Base-by-base conservation (phyloP, 2,888 invertebrate genomes). In the Drosophila kuntzei region DNA sequence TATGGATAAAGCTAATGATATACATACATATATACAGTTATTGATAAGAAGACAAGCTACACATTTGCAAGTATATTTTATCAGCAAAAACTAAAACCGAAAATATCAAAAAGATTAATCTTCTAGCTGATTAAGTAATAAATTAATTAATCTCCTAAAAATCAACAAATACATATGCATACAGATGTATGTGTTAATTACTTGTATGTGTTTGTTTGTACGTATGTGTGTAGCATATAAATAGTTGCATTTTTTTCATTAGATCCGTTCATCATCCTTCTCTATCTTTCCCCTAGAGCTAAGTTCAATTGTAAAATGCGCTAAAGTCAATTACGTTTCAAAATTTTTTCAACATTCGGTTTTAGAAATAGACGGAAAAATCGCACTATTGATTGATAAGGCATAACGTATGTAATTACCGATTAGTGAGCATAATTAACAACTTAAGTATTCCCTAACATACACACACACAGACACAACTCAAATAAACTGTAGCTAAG, bases 301-400 rank as follows among this genome's bases (percentile, higher is more conserved):
- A 63, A 64, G 54, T 37, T 53, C 22, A 25, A 63, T 18, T 47
- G 60, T 75, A 67, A 58, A 72, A 43, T 41, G 72, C 69, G 76
- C 62, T 65, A 63, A 72, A 61, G 76, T 76, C 76, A 76, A 76
- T 76, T 76, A 76, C 69, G 69, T 76, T 72, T 66, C 60, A 36
- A 62, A 68, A 62, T 64, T 67, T 67, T 39, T 53, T 39, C 34
- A 39, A 54, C 32, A 34, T 44, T 53, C 34, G 60, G 53, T 54
- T 44, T 12, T 41, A 32, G 32, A 12, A 22, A 29, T n/a, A 12
- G 47, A 9, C 16, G n/a, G 29, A 53, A 60, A 61, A 61, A 61
- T 60, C 60, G 54, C 44, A 61, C 34, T 61, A 54, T 61, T 44
- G 36, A 61, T 39, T 22, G 27, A 25, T 55, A 61, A 46, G 61